These are phyloP conservation scores for Nasua narica DNA, from an alignment of 2,797 vertebrate species.

Conservation along the genomic window DNA sequence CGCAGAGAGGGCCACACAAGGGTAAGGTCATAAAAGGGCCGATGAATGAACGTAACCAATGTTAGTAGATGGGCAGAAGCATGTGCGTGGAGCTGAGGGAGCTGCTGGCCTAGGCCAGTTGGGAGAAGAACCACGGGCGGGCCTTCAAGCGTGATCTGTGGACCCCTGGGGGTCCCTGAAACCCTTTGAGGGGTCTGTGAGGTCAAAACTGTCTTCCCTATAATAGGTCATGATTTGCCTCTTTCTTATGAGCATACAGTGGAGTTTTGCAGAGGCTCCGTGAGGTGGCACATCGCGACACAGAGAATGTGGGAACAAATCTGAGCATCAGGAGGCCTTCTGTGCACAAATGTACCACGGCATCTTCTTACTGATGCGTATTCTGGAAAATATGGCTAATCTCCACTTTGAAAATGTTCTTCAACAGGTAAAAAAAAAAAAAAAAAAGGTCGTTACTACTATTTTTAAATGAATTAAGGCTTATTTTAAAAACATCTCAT, in stretches of 20 bases:
- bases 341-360: not conserved
- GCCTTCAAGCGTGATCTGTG: not conserved
- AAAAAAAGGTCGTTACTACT: not conserved
- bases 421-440: not conserved
- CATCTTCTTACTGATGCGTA: not conserved
- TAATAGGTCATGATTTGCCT: not conserved
- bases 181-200: not conserved
- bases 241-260: not conserved
- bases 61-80: not conserved
- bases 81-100: not conserved
- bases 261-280: not conserved
- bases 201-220: not conserved
- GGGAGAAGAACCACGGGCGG: not conserved
- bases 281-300: not conserved
- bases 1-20: not conserved
- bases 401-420: not conserved
- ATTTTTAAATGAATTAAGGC: not conserved
- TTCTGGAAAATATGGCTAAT: not conserved
- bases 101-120: not conserved
- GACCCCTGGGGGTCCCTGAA: not conserved
- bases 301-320: not conserved
- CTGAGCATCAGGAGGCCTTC: no score
- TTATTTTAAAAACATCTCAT: not conserved
- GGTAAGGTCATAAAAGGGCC: not conserved
- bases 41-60: not conserved